Evolutionary conservation across 2,797 vertebrate species (phyloP), one percentile per base, ranked within the genome.

Genomic region (Echeneis naucrates): DNA sequence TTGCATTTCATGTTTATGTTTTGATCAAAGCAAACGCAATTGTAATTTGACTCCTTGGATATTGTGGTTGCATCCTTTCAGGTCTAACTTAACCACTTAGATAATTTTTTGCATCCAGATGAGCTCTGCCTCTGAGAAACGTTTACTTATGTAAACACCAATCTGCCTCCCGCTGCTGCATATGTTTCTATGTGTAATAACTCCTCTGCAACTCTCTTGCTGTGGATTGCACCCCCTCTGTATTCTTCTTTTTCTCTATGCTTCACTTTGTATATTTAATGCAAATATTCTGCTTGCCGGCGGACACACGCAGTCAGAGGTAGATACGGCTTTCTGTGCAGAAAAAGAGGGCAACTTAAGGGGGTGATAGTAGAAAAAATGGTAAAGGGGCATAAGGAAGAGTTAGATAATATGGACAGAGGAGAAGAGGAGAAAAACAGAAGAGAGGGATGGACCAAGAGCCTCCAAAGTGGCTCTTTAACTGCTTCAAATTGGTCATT

Each of bases 401-500:
- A 30, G 69, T 0, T 14, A 21, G 27, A 72, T 38, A 13, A 33
- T 55, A 24, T 10, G 42, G 35, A 58, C 33, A 51, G 21, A 54
- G 21, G 21, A 30, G 40, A 57, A 59, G 24, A 55, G 38, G 37
- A 45, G 48, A 44, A 21, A 38, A 21, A 38, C 24, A 16, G 42
- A 61, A 21, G 35, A 61, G 51, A 62, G 53, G 68, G 54, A 26
- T 50, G 26, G 60, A 68, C 0, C 1, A 66, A 73, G 70, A 59
- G 54, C n/a, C 52, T 66, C 71, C 44, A 77, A 84, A 88, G 77
- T 81, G 80, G 48, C 65, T 77, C 74, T 70, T 86, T 80, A 91
- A 86, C 82, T 72, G 73, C 74, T 58, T 88, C 69, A 84, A 81
- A 88, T 81, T 73, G 88, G 72, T 87, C 77, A 85, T 89, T 88